Evolutionary conservation across 2,113 vertebrate species (phyloP).

Genomic region (Siphamia tubifer): DNA sequence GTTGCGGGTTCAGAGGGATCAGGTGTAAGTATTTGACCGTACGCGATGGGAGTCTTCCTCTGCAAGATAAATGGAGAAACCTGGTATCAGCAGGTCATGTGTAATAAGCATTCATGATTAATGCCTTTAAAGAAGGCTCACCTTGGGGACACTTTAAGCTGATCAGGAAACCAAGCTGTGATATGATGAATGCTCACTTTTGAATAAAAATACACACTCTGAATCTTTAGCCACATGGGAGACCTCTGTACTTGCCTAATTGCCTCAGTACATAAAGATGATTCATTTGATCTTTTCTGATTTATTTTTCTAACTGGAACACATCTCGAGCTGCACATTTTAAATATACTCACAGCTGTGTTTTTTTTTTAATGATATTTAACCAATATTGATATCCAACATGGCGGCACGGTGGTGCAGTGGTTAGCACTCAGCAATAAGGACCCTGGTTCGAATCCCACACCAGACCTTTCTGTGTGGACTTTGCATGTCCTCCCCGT

Average conservation of each 20-base stretch:
- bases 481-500: too few relatives aligned
- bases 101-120: conserved; percentile 65
- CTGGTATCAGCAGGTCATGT: conserved; percentile 57
- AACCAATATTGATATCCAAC: not conserved
- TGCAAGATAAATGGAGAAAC: conserved; percentile 50
- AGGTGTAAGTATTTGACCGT: conserved; percentile 58
- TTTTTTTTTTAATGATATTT: conserved; percentile 23
- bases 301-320: conserved; percentile 23
- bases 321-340: conserved; percentile 6
- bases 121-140: conserved; percentile 66
- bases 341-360: not conserved
- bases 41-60: conserved; percentile 33
- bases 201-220: conserved; percentile 56
- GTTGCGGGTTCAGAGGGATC: conserved; percentile 30
- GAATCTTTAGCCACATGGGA: conserved; percentile 39
- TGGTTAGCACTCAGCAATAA: too few relatives aligned
- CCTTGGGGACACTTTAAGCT: conserved; percentile 58
- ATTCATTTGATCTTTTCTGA: conserved; percentile 47
- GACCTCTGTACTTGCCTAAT: conserved; percentile 38
- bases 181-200: conserved; percentile 59
- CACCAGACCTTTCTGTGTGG: too few relatives aligned
- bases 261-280: conserved; percentile 34
- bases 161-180: conserved; percentile 60
- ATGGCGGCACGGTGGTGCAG: too few relatives aligned
- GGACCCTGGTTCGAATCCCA: too few relatives aligned